A percentile compares a stretch with the other conserved stretches of the same genome.
phyloP scores from a whole-genome alignment of 2,797 vertebrate species.

The Dendrocincla fuliginosa region DNA sequence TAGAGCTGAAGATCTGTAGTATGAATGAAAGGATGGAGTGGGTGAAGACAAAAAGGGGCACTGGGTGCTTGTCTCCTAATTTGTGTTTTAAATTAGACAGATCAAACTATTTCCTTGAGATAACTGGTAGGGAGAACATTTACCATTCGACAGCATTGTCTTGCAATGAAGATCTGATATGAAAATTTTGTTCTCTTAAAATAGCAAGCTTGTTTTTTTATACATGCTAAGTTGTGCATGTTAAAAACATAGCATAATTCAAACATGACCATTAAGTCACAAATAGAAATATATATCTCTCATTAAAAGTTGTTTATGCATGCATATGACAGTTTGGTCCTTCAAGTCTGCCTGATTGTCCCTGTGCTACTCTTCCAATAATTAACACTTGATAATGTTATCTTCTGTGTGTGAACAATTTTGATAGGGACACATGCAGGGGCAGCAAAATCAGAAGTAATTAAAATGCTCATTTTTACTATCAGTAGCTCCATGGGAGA shows the following conservation, averaged over 20 bases:
- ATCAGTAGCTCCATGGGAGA: constrained; percentile 6
- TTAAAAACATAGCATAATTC: background rate
- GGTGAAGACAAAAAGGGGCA: background rate
- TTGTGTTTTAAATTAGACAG: background rate
- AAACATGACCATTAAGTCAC: background rate
- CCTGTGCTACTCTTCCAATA: background rate
- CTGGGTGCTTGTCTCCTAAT: background rate
- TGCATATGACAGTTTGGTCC: background rate
- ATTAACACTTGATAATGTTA: constrained; percentile 9
- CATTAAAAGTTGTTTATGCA: background rate
- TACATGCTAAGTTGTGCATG: background rate
- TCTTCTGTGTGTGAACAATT: background rate
- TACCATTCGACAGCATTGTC: background rate
- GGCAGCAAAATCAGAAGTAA: constrained; percentile 30
- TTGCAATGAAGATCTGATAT: background rate
- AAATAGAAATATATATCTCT: background rate
- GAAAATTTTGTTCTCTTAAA: background rate
- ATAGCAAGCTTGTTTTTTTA: background rate
- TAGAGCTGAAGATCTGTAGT: background rate
- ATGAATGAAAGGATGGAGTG: background rate
- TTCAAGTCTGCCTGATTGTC: background rate
- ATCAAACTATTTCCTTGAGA: background rate
- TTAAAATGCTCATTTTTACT: constrained; percentile 36
- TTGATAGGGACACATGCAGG: background rate
- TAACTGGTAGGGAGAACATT: background rate